Evolutionary conservation across 2,888 invertebrate genomes (phyloP), one percentile per base, ranked within the genome.

Genomic region (Nudaria mundana): DNA sequence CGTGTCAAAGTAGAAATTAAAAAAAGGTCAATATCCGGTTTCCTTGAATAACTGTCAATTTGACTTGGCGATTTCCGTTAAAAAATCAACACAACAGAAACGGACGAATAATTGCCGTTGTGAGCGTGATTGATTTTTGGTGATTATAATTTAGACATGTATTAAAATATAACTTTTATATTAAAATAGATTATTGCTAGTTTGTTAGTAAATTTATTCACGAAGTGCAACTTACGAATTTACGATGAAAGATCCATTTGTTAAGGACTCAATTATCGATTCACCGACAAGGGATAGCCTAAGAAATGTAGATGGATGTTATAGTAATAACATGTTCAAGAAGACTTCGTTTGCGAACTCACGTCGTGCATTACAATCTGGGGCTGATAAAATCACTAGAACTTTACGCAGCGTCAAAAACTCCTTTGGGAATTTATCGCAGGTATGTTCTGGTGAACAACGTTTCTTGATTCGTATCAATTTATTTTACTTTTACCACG

Each of bases 341-440:
- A 63, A 83, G 12, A 80, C 73, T 54, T 81, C 87, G 5, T 85
- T 93, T 25, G 91, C 91, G 22, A 93, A 91, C 64, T 92, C 93
- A 5, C 89, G 92, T 48, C 91, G 90, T 61, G 92, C 90, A 28
- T 75, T 93, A 31, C 90, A 93, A 57, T 91, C 90, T 30, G 91
- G 93, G 18, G 93, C 93, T 7, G 93, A 93, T 50, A 92, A 92
- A 70, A 88, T 94, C 45, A 90, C 92, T 1, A 92, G 89, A 70
- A 93, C 93, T 0, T 91, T 93, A 56, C 91, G 91, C 43, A 91
- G 88, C 48, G 91, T 94, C 13, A 83, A 91, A 55, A 92, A 92
- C 40, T 91, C 92, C 11, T 90, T 94, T 48, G 93, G 93, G 8
- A 91, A 91, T 42, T 81, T 93, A 48, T 91, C 93, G 30, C 93